These are phyloP conservation scores for Argyrosomus japonicus DNA, from an alignment of 2,113 vertebrate species.

Conservation along the genomic window DNA sequence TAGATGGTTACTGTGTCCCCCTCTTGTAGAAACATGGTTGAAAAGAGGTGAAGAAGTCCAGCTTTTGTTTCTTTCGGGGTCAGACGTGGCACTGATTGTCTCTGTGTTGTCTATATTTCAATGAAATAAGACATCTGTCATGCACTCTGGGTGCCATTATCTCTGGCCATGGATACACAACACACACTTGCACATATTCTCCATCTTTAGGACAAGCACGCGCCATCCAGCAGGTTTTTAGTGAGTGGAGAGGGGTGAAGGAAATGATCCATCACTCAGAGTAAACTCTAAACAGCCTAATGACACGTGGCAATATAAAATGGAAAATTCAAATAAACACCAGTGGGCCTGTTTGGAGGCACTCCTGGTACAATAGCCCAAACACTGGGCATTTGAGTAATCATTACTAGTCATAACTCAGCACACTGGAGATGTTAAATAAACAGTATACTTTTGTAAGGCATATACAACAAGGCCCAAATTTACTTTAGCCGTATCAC, in stretches of 20 bases:
- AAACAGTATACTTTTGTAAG: slow-evolving; percentile 86
- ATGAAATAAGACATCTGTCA: slow-evolving; percentile 66
- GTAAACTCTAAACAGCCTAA: slow-evolving; percentile 86
- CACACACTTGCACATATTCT: slow-evolving; percentile 22
- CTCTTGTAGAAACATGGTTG: neutral
- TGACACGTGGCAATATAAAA: slow-evolving; percentile 88
- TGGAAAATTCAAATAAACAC: slow-evolving; percentile 90
- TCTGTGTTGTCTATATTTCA: slow-evolving; percentile 24
- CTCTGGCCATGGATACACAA: neutral
- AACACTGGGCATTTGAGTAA: slow-evolving; percentile 86
- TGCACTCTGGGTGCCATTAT: slow-evolving; percentile 39
- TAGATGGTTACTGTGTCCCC: neutral
- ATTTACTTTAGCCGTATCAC: slow-evolving; percentile 87
- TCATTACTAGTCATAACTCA: slow-evolving; percentile 87
- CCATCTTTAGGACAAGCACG: slow-evolving; percentile 52
- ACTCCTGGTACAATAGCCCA: slow-evolving; percentile 83
- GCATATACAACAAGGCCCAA: slow-evolving; percentile 84
- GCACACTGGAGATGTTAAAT: slow-evolving; percentile 85
- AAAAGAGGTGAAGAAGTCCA: neutral
- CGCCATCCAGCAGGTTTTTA: slow-evolving; percentile 52
- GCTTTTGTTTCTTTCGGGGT: neutral
- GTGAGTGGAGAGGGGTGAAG: slow-evolving; percentile 68
- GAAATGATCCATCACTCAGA: slow-evolving; percentile 83
- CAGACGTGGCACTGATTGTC: neutral
- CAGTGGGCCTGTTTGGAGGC: slow-evolving; percentile 83